Conservation (phyloP, 2,113 vertebrate genomes). For the Brachyhypopomus gauderio region DNA sequence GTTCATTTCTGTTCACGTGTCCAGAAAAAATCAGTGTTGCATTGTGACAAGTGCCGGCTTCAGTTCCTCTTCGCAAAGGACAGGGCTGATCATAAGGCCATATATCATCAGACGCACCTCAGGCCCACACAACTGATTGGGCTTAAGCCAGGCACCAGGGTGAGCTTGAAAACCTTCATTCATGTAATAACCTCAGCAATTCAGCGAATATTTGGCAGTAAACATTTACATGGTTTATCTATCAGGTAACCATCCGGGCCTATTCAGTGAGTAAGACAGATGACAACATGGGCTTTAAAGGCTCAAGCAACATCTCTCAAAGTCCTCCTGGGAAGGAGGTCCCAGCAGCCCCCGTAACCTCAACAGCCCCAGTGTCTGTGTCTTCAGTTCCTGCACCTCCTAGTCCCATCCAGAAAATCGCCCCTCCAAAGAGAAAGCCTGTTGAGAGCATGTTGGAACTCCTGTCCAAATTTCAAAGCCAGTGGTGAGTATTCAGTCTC, state of each 20-base stretch:
- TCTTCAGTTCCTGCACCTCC: slow-evolving; percentile 47
- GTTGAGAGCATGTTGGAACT: slow-evolving; percentile 77
- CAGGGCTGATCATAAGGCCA: slow-evolving; percentile 79
- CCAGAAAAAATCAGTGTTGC: slow-evolving; percentile 83
- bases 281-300: not conserved
- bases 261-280: slow-evolving; percentile 68
- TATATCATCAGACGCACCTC: slow-evolving; percentile 86
- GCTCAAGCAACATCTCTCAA: not conserved
- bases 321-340: slow-evolving; percentile 53
- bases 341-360: not conserved
- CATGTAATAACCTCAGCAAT: too few relatives aligned
- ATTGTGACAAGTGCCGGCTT: slow-evolving; percentile 89
- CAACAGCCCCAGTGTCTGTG: slow-evolving; percentile 36
- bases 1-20: slow-evolving; percentile 39
- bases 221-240: not conserved
- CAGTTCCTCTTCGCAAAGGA: slow-evolving; percentile 89
- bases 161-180: slow-evolving; percentile 51
- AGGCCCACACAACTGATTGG: slow-evolving; percentile 87
- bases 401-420: slow-evolving; percentile 52
- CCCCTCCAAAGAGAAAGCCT: slow-evolving; percentile 71
- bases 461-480: slow-evolving; percentile 49
- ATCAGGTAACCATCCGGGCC: slow-evolving; percentile 87
- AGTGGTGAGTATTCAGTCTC: slow-evolving; percentile 6
- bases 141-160: slow-evolving; percentile 90
- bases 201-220: too few relatives aligned